Base-by-base conservation (phyloP, 2,113 vertebrate genomes). In the Phrynosoma blainvillii region DNA sequence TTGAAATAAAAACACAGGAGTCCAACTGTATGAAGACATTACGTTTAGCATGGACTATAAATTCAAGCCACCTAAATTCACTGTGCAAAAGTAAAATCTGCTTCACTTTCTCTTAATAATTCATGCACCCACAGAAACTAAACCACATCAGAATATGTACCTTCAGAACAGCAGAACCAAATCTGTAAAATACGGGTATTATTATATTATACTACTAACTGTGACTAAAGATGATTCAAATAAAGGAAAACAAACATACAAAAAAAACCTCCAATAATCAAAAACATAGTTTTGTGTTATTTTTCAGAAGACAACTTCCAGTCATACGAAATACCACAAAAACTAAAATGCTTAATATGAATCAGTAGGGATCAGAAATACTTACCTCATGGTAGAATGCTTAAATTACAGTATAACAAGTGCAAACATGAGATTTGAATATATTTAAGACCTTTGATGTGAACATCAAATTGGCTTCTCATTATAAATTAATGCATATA, bases 101-200 rank as follows among this genome's bases (percentile, higher is more conserved):
- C 9, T 71, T 4, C 32, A 56, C 74, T 21, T 36, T 59, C 13
- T 87, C 25, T 73, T 11, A 59, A 25, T 36, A 59, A 56, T 73
- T 81, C 32, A 30, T 18, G 85, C 47, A 20, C 25, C 23, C 40
- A 82, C 5, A 65, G 66, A 86, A 27, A 78, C 66, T 71, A 62
- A 79, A 68, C 65, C 20, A 81, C 89, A 84, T 56, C 86, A 87
- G 76, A 92, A 75, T 42, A 66, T 59, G 87, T 52, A 77, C 62
- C n/a, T 87, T 84, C 78, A n/a, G 47, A 20, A 47, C 0, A 84
- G 75, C 82, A 84, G 1, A 76, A 83, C 4, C 87, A 20, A 1
- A 47, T 89, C 77, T 1, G 40, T n/a, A 84, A 77, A 78, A n/a
- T 1, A 74, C 73, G 56, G 2, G 18, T 76, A 71, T 65, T 10